A percentile compares a stretch with the other conserved stretches of the same genome.
These are phyloP conservation scores for Drosophila picticornis DNA, from an alignment of 2,888 invertebrate genomes.

Conservation along the genomic window DNA sequence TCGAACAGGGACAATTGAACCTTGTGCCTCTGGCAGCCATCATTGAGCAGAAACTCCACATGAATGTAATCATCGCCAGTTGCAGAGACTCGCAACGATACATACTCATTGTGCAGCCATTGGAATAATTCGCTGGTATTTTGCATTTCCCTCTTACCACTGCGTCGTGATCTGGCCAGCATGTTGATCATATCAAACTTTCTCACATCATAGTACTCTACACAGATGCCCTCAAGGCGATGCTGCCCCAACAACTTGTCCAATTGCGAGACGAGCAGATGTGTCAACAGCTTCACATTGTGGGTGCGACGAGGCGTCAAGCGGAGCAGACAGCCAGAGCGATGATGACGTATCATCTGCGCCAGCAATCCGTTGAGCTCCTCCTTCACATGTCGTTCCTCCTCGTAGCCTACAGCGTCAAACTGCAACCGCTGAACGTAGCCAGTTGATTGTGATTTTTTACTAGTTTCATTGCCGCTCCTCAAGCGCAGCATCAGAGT, in stretches of 20 bases:
- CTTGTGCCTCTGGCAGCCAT: slow-evolving; percentile 25
- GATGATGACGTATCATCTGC: slow-evolving; percentile 55
- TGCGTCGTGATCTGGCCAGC: slow-evolving; percentile 31
- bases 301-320: slow-evolving; percentile 50
- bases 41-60: slow-evolving; percentile 55
- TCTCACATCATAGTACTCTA: slow-evolving; percentile 76
- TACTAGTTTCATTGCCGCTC: not conserved
- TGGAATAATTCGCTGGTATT: slow-evolving; percentile 67
- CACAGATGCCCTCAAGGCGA: slow-evolving; percentile 48
- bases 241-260: slow-evolving; percentile 59
- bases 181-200: slow-evolving; percentile 78
- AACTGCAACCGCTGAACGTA: slow-evolving; percentile 65
- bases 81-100: slow-evolving; percentile 38
- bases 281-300: slow-evolving; percentile 62
- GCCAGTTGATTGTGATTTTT: slow-evolving; percentile 3
- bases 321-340: slow-evolving; percentile 62
- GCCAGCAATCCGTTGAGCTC: slow-evolving; percentile 54
- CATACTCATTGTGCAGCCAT: slow-evolving; percentile 71
- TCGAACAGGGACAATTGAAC: slow-evolving; percentile 62
- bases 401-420: slow-evolving; percentile 72
- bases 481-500: slow-evolving; percentile 48
- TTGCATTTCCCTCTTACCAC: slow-evolving; percentile 35
- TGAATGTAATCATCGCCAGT: slow-evolving; percentile 74
- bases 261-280: slow-evolving; percentile 68
- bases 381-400: slow-evolving; percentile 54